Percentiles rank a stretch among this genome's conserved stretches.
Evolutionary conservation across 2,888 invertebrate genomes (phyloP).

Genomic region (Tubulanus polymorphus): DNA sequence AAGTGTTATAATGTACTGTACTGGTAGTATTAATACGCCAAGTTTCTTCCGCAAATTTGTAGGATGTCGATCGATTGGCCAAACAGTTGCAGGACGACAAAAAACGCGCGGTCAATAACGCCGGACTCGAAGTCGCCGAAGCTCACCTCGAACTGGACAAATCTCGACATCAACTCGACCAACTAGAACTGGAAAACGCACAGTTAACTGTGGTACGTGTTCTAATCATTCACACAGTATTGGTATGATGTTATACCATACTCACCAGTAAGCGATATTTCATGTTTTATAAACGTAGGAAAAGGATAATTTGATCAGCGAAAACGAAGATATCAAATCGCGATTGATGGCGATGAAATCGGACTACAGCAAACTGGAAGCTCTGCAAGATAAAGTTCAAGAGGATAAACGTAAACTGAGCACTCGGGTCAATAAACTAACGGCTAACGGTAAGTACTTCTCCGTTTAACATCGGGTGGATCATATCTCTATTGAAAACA

Average conservation of each 20-base stretch:
- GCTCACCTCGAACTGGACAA: conserved; percentile 46
- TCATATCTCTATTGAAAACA: not conserved
- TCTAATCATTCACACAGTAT: too few species aligned
- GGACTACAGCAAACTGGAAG: conserved; percentile 37
- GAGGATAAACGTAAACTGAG: conserved; percentile 49
- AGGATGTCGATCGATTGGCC: conserved; percentile 42
- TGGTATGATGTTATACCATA: too few species aligned
- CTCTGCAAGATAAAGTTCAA: conserved; percentile 43
- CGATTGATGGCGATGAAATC: conserved; percentile 31
- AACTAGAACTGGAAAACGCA: conserved; percentile 39
- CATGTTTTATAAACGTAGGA: conserved; percentile 22
- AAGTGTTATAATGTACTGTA: too few species aligned
- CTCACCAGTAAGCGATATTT: not conserved
- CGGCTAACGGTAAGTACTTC: conserved; percentile 43
- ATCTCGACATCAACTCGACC: conserved; percentile 45
- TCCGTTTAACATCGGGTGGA: too few species aligned
- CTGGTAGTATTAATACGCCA: too few species aligned
- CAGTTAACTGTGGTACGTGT: conserved; percentile 42
- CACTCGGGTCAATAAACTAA: conserved; percentile 46
- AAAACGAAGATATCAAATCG: conserved; percentile 29
- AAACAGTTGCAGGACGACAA: conserved; percentile 45
- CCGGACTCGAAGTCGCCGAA: conserved; percentile 45
- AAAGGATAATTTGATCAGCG: conserved; percentile 28
- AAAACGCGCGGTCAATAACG: conserved; percentile 37
- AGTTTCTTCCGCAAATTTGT: too few species aligned